Evolutionary conservation across 2,888 invertebrate genomes (phyloP).

Genomic region (Cetonia aurata): DNA sequence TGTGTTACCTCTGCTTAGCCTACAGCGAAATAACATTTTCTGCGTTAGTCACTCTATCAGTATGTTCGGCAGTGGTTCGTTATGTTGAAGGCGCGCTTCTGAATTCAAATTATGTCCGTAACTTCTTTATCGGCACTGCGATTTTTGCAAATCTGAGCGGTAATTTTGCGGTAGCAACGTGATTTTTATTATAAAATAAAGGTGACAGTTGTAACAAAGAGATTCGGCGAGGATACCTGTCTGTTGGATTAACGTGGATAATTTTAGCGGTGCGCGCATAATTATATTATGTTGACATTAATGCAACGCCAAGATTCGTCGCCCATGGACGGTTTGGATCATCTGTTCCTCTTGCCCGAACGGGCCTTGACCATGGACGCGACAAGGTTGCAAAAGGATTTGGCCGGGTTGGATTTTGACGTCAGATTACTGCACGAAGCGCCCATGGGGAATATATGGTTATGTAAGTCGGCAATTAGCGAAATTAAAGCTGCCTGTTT

Average conservation of each 20-base stretch:
- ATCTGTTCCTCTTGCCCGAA: conserved; percentile 70
- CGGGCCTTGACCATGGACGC: conserved; percentile 71
- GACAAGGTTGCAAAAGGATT: conserved; percentile 69
- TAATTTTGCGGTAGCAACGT: background rate
- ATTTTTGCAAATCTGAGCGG: background rate
- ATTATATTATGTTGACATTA: conserved; percentile 51
- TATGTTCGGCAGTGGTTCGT: conserved; percentile 30
- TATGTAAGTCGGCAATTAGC: conserved; percentile 67
- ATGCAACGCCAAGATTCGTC: conserved; percentile 58
- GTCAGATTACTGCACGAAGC: conserved; percentile 69
- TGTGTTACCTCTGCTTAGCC: conserved; percentile 11
- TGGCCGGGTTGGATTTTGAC: conserved; percentile 70
- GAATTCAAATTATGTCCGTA: conserved; percentile 25
- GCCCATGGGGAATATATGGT: conserved; percentile 72
- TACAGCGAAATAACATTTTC: conserved; percentile 21
- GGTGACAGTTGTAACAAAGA: too few species aligned
- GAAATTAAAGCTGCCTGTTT: background rate
- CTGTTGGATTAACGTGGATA: too few species aligned
- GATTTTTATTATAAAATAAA: background rate
- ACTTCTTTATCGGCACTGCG: conserved; percentile 17
- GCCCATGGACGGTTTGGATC: conserved; percentile 70
- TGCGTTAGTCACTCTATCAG: conserved; percentile 26
- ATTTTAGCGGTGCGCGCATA: too few species aligned
- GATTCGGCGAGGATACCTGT: too few species aligned
- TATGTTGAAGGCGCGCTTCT: background rate